Conservation (phyloP, 2,888 invertebrate genomes). For the Diaphora mendica region DNA sequence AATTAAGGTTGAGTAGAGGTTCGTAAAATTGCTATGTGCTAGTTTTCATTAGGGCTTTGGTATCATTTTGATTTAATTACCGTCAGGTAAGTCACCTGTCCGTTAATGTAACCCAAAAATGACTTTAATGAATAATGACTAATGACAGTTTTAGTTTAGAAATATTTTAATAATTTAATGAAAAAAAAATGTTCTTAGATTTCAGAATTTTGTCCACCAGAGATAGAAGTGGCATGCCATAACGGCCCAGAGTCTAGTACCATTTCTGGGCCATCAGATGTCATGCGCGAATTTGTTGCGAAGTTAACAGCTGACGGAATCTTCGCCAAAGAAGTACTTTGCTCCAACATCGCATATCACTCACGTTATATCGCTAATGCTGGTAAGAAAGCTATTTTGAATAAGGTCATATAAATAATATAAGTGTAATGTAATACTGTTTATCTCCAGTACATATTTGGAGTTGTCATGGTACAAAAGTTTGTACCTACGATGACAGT, state of each 20-base stretch:
- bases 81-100: too few species aligned
- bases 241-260: conserved; percentile 86
- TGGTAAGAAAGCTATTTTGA: conserved; percentile 50
- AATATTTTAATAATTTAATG: not conserved
- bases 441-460: not conserved
- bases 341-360: conserved; percentile 94
- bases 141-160: not conserved
- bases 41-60: too few species aligned
- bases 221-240: conserved; percentile 89
- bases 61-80: too few species aligned
- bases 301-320: conserved; percentile 38
- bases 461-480: not conserved
- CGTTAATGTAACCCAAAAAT: too few species aligned
- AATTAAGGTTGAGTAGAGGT: too few species aligned
- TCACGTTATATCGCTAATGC: conserved; percentile 90
- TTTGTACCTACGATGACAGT: too few species aligned
- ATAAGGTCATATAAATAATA: too few species aligned
- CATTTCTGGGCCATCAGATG: conserved; percentile 93
- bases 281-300: conserved; percentile 71
- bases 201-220: conserved; percentile 83
- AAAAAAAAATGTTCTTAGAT: conserved; percentile 5
- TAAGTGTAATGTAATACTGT: too few species aligned
- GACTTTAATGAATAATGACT: too few species aligned
- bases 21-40: too few species aligned
- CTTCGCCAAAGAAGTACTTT: conserved; percentile 71